These are phyloP conservation scores for Takifugu flavidus DNA, from an alignment of 2,113 vertebrate species.

Conservation along the genomic window DNA sequence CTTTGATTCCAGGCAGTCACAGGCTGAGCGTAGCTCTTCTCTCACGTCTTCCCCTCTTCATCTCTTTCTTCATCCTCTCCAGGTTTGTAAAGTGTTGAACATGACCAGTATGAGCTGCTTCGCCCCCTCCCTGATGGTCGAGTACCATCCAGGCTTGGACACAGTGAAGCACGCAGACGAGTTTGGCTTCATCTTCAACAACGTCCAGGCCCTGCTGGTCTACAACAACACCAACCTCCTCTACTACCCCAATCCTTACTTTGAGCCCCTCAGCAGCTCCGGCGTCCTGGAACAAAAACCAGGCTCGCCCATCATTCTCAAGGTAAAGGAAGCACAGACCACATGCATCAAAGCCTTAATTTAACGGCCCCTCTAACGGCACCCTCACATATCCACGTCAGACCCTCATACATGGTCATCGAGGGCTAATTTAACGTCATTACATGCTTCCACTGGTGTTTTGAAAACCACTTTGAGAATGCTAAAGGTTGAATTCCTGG, in stretches of 20 bases:
- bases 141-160: slow-evolving; percentile 85
- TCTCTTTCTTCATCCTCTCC: not conserved
- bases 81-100: slow-evolving; percentile 92
- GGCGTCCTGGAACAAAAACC: slow-evolving; percentile 95
- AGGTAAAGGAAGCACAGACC: slow-evolving; percentile 73
- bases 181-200: slow-evolving; percentile 97
- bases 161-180: slow-evolving; percentile 89
- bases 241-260: slow-evolving; percentile 94
- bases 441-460: no score
- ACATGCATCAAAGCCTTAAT: not conserved
- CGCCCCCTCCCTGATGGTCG: slow-evolving; percentile 82
- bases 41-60: not conserved
- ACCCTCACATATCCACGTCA: not conserved
- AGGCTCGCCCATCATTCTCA: slow-evolving; percentile 94
- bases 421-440: no score
- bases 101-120: slow-evolving; percentile 86
- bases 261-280: slow-evolving; percentile 85
- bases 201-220: slow-evolving; percentile 89
- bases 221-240: slow-evolving; percentile 97
- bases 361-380: not conserved
- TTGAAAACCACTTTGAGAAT: no score
- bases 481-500: no score
- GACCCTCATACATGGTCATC: not conserved
- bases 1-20: not conserved
- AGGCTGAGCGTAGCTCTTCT: not conserved